Base-by-base conservation (phyloP, 2,113 vertebrate genomes). In the Typhlomys cinereus region DNA sequence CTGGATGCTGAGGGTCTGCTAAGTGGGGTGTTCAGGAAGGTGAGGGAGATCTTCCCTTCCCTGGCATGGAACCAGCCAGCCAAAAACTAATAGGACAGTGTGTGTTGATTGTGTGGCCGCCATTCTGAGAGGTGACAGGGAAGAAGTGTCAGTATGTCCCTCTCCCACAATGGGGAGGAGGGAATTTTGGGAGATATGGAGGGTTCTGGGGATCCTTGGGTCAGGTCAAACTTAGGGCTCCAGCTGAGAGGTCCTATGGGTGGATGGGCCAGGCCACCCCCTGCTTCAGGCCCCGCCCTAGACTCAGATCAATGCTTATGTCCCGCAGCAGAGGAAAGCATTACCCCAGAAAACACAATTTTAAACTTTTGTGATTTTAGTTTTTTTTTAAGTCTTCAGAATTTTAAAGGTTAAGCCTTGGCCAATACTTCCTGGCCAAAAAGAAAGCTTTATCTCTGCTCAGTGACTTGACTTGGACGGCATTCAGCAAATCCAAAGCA, bases 211-310 rank as follows among this genome's bases (percentile, higher is more conserved):
- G 50, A 11, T 5, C 31, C 31, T 31, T 1, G 83, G 52, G 29
- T 41, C 34, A 34, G 64, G 31, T 31, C 31, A 8, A 36, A 6
- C 2, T 27, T 67, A 14, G 10, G 13, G 29, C n/a, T 36, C 13
- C 2, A 89, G 34, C 15, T n/a, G 20, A 9, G n/a, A 31, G 76
- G 20, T 29, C 36, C 25, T 20, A 7, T 39, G 52, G 34, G 46
- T 18, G 36, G 25, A n/a, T 6, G 52, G 44, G 5, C 0, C 0
- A 10, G 41, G 3, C 15, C 0, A 10, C 4, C 1, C 10, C 10
- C 14, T 39, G 8, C 34, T 13, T 14, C 21, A 34, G 31, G 10
- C 11, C 31, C 29, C 23, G 36, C 52, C 18, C 31, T 13, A 8
- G 5, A 25, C 13, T 41, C 8, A 10, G 36, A 83, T 46, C 14